These are phyloP conservation scores for Caenorhabditis panamensis DNA, from an alignment of 2,888 invertebrate species.

Conservation along the genomic window DNA sequence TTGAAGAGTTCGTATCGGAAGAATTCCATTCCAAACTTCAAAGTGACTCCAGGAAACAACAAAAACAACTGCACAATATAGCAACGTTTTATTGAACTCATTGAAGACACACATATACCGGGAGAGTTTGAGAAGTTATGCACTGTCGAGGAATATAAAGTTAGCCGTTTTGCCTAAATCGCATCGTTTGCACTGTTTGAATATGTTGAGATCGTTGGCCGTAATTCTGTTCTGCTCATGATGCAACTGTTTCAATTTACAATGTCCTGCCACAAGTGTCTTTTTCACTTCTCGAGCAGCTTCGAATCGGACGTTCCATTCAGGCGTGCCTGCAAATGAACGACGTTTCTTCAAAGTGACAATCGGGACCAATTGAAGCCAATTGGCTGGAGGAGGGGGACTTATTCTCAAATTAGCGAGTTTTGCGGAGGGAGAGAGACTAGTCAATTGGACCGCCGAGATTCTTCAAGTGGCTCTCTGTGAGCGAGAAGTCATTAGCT, in stretches of 20 bases:
- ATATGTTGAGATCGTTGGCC: conserved; percentile 28
- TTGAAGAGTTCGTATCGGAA: conserved; percentile 4
- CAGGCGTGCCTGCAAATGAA: conserved; percentile 51
- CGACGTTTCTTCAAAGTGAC: conserved; percentile 3
- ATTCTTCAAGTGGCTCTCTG: conserved; percentile 26
- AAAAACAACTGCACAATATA: neutral
- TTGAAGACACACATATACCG: conserved; percentile 29
- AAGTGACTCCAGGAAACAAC: no score
- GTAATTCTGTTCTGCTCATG: conserved; percentile 1
- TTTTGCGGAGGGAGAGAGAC: conserved; percentile 17
- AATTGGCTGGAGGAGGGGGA: conserved; percentile 11
- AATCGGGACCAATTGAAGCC: conserved; percentile 16
- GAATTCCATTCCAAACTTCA: neutral
- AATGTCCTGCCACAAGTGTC: neutral
- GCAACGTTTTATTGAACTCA: no score
- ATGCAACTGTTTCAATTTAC: neutral
- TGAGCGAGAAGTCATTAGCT: neutral
- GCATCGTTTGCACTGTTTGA: conserved; percentile 46
- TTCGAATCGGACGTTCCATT: conserved; percentile 57
- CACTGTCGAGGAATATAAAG: conserved; percentile 24
- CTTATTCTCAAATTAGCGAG: conserved; percentile 39
- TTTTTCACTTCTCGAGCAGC: conserved; percentile 42
- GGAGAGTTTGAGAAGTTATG: conserved; percentile 33
- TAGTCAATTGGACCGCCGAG: conserved; percentile 24
- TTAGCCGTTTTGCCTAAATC: conserved; percentile 50